Conservation (phyloP, 1,140 invertebrate species). For the Drosophila subobscura region DNA sequence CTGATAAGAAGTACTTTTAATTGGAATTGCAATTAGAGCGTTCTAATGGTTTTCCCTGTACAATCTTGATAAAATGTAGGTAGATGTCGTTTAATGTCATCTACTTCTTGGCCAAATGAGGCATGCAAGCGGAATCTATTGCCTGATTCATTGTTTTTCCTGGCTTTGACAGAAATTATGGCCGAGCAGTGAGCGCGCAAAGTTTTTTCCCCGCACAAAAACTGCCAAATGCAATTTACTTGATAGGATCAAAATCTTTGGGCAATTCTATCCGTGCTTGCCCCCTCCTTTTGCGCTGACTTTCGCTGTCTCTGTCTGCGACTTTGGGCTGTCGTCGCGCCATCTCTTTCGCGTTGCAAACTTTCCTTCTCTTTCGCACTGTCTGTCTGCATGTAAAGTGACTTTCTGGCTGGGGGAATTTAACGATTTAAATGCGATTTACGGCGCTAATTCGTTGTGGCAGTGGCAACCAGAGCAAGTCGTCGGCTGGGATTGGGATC, state of each 20-base stretch:
- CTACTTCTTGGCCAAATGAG: conserved; percentile 49
- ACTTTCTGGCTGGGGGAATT: conserved; percentile 70
- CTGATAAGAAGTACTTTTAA: conserved; percentile 4
- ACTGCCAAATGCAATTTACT: conserved; percentile 82
- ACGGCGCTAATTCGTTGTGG: conserved; percentile 79
- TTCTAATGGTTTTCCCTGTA: no score
- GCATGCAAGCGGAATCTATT: conserved; percentile 17
- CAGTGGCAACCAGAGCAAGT: conserved; percentile 54
- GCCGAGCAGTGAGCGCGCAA: conserved; percentile 39
- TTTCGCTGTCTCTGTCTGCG: conserved; percentile 12
- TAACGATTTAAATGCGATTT: conserved; percentile 82
- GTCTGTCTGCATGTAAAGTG: conserved; percentile 64
- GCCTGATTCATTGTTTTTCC: conserved; percentile 48
- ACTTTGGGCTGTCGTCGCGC: conserved; percentile 40
- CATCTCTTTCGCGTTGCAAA: conserved; percentile 5
- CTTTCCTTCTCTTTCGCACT: background rate
- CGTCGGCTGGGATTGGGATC: background rate
- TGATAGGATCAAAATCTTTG: conserved; percentile 82
- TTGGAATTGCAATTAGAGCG: background rate
- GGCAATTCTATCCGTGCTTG: conserved; percentile 13
- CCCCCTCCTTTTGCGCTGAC: background rate
- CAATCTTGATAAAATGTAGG: no score
- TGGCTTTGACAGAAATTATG: conserved; percentile 59
- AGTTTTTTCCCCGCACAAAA: conserved; percentile 66
- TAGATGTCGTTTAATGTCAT: conserved; percentile 8